phyloP scores from a whole-genome alignment of 2,113 vertebrate genomes.

The Tragelaphus scriptus region DNA sequence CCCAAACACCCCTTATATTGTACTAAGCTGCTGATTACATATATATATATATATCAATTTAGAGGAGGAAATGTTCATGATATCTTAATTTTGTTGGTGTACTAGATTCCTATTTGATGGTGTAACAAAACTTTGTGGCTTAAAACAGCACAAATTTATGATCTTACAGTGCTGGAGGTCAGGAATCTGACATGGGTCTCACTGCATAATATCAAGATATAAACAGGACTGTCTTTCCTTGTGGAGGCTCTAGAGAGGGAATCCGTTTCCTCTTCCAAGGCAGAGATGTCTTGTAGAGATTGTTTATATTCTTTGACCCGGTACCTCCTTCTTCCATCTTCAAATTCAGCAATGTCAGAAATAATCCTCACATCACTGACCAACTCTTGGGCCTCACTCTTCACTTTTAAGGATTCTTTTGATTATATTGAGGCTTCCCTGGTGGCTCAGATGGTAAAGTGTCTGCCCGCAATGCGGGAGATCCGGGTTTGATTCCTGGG shows the following conservation, averaged over 20 bases:
- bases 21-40: neutral
- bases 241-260: neutral
- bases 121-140: neutral
- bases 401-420: neutral
- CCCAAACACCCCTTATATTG: neutral
- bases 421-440: neutral
- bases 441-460: no score
- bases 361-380: neutral
- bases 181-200: neutral
- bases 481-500: no score
- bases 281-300: neutral
- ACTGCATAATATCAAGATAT: neutral
- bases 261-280: neutral
- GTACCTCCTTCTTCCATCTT: neutral
- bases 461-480: no score
- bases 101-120: neutral
- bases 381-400: neutral
- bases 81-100: neutral
- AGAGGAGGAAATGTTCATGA: neutral
- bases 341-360: neutral
- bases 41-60: neutral
- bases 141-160: neutral
- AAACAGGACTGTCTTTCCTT: neutral
- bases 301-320: neutral
- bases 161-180: neutral